A percentile compares a stretch with the other conserved stretches of the same genome.
Evolutionary conservation across 2,888 invertebrate species (phyloP).

Genomic region (Calameuta pallipes): DNA sequence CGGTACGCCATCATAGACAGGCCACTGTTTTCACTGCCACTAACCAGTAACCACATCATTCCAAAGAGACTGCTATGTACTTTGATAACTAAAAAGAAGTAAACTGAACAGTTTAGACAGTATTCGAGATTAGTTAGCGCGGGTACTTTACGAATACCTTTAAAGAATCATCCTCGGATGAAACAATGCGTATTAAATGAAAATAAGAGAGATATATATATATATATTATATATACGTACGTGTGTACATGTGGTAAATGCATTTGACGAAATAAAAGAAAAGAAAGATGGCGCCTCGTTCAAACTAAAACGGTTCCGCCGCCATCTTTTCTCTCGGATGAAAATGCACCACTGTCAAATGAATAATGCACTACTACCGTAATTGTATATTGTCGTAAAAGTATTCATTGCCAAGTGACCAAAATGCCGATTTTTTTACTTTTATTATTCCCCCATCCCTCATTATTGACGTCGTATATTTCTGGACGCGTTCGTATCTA

Average conservation of each 20-base stretch:
- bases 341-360: background rate
- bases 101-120: background rate
- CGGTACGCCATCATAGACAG: background rate
- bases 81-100: background rate
- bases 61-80: background rate
- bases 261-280: background rate
- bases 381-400: constrained; percentile 24
- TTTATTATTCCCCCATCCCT: background rate
- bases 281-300: background rate
- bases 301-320: background rate
- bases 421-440: constrained; percentile 30
- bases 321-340: background rate
- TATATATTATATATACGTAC: background rate
- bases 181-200: background rate
- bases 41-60: background rate
- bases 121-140: background rate
- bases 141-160: background rate
- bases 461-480: constrained; percentile 33
- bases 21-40: background rate
- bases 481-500: constrained; percentile 33
- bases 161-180: background rate
- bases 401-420: constrained; percentile 20
- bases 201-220: background rate
- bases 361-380: background rate
- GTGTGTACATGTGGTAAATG: background rate